Conservation (phyloP, 1,140 invertebrate genomes). For the Papilio glaucus region DNA sequence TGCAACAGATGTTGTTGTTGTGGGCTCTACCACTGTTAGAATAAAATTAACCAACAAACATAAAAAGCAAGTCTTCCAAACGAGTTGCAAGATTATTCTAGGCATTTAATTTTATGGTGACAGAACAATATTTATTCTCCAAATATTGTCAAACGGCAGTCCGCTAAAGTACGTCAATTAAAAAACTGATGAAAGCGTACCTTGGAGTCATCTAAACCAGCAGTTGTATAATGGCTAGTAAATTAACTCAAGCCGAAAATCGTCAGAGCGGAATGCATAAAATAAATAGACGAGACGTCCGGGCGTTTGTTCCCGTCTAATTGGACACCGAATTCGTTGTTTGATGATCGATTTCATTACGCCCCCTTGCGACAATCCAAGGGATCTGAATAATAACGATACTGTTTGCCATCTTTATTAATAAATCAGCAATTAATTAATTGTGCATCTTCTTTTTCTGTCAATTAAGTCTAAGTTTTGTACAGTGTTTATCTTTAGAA, state of each 20-base stretch:
- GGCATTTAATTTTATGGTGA: background rate
- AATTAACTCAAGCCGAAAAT: slow-evolving; percentile 63
- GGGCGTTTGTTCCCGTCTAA: slow-evolving; percentile 43
- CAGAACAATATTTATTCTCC: background rate
- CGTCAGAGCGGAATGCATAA: slow-evolving; percentile 62
- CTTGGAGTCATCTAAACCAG: slow-evolving; percentile 48
- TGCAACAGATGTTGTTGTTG: too few species aligned
- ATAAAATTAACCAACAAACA: background rate
- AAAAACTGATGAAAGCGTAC: slow-evolving; percentile 52
- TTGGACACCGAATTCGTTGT: slow-evolving; percentile 38
- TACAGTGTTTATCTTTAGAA: background rate
- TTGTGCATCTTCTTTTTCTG: background rate
- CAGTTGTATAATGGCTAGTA: slow-evolving; percentile 62
- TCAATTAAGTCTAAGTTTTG: background rate
- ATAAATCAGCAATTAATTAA: background rate
- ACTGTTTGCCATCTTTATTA: slow-evolving; percentile 7
- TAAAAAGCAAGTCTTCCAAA: background rate
- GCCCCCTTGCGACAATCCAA: slow-evolving; percentile 23
- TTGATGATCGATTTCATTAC: slow-evolving; percentile 38
- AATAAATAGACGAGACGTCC: slow-evolving; percentile 57
- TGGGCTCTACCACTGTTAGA: too few species aligned
- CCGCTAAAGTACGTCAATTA: slow-evolving; percentile 46
- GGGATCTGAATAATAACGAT: slow-evolving; percentile 22
- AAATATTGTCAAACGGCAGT: background rate
- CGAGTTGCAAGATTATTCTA: background rate